Evolutionary conservation across 2,113 vertebrate genomes (phyloP).

Genomic region (Passer montanus): DNA sequence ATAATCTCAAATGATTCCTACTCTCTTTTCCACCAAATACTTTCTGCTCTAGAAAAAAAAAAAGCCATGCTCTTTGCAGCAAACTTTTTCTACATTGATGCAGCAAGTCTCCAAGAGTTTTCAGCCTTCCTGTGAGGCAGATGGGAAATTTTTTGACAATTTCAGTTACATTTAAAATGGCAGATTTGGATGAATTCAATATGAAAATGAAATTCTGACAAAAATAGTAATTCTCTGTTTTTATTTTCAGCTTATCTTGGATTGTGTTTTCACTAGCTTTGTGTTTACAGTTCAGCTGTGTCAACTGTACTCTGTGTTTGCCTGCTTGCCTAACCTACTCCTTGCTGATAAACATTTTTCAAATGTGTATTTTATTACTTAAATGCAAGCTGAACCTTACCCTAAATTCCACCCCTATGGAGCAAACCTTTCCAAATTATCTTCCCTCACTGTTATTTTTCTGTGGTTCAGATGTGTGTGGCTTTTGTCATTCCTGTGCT

Average conservation of each 20-base stretch:
- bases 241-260: neutral
- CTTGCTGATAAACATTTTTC: neutral
- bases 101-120: neutral
- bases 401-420: neutral
- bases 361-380: neutral
- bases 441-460: neutral
- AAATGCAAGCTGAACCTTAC: neutral
- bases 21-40: neutral
- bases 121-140: neutral
- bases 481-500: neutral
- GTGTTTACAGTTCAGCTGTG: neutral
- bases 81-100: neutral
- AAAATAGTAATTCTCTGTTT: neutral
- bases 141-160: slow-evolving; percentile 25
- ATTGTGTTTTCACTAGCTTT: neutral
- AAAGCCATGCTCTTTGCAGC: neutral
- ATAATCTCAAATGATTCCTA: neutral
- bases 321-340: neutral
- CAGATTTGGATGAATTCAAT: neutral
- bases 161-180: slow-evolving; percentile 11
- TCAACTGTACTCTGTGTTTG: neutral
- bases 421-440: neutral
- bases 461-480: neutral
- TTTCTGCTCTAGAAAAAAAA: neutral
- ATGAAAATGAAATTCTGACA: neutral